Base-by-base conservation (phyloP, 2,113 vertebrate species). In the Gila orcuttii region DNA sequence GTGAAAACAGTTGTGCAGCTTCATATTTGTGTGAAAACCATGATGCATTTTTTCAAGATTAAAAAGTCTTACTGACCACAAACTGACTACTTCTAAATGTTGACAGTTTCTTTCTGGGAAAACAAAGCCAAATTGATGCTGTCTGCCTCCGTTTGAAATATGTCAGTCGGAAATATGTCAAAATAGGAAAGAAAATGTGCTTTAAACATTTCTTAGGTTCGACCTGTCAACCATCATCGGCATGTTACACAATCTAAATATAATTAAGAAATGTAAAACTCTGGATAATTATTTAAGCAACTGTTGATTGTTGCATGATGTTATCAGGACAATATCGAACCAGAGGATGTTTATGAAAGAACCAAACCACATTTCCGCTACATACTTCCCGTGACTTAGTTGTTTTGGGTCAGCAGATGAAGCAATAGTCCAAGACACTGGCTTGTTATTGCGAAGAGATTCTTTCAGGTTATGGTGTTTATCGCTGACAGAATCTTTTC, bases 331-430 rank as follows among this genome's bases (percentile, higher is more conserved):
- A 83, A 52, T 5, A 75, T 47, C 50, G 31, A 57, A 52, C 21
- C 25, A 73, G 33, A 60, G 78, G 77, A 55, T 73, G 68, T 73
- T 64, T 62, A 57, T 62, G 31, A 68, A 71, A 23, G 36, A 86
- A 62, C n/a, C 31, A 76, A 71, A 62, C 19, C 71, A 23, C 6
- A 64, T 52, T 10, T 52, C 71, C 7, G 13, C 36, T 31, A 42
- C 1, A 33, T 74, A 75, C 6, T 36, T 71, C 19, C 75, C 64
- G 60, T 76, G 33, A 19, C 66, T 31, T 28, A 31, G 75, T 86
- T 84, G 59, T 86, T 73, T 82, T 59, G n/a, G 79, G n/a, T n/a
- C 25, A 50, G 52, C 39, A 45, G 74, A 62, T 47, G 45, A 33
- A 31, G 19, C 60, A 80, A 28, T 39, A 36, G 2, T 66, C 33